Base-by-base conservation (phyloP, 1,140 invertebrate species). In the Drosophila obscura region DNA sequence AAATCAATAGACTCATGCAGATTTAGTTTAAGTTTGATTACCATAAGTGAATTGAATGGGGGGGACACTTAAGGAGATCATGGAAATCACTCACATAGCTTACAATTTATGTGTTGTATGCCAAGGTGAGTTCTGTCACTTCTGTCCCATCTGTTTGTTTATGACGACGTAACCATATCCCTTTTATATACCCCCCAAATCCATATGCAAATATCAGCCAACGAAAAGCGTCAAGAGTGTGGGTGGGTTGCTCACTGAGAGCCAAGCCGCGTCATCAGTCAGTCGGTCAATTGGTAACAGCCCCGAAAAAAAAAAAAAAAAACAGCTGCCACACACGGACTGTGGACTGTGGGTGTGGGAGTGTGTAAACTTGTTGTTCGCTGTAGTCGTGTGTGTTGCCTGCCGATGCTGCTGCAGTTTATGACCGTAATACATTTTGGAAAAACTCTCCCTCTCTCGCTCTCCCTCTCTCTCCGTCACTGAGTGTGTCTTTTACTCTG, bases 381-480 rank as follows among this genome's bases (percentile, higher is more conserved):
- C 44, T 45, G 55, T 13, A n/a, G 49, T 22, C 44, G 26, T n/a
- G 15, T 28, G 9, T 31, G 24, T 66, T 61, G 56, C 28, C 28
- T 31, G 8, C 28, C 8, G 28, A 31, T 48, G 57, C 35, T 62
- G 71, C 77, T 84, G 82, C 81, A 84, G 73, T 84, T 84, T 87
- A 84, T 84, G 81, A 49, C 64, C 41, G 55, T 80, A 73, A 84
- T 81, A 85, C 77, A 78, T 85, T 85, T 68, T 31, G 52, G 44
- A 9, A 16, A 19, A 19, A 19, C 46, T 46, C 8, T 19, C 16
- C 19, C 8, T 16, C 24, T 19, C 13, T 9, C 48, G 11, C 35
- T 16, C 31, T 15, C 24, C n/a, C 52, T 63, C 28, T 49, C 31
- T 24, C 0, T 19, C 19, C 2, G 19, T 19, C 19, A 19, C 28